Evolutionary conservation across 2,888 invertebrate genomes (phyloP).

Genomic region (Agrotis segetum): DNA sequence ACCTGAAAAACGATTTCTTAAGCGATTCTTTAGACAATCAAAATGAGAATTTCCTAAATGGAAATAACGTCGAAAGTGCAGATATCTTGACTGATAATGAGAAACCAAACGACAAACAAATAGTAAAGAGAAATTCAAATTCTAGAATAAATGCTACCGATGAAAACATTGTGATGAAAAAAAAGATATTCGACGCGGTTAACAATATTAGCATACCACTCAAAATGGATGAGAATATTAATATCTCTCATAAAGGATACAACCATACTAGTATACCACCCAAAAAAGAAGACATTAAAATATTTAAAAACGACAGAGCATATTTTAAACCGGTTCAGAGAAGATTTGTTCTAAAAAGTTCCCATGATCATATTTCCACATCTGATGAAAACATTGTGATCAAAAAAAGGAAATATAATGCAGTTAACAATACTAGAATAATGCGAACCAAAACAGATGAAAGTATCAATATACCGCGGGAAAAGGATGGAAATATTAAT

Average conservation of each 20-base stretch:
- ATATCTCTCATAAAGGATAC: neutral
- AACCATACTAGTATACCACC: no score
- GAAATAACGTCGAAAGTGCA: slow-evolving; percentile 50
- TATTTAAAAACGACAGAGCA: no score
- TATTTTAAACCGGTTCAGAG: no score
- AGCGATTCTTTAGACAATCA: slow-evolving; percentile 63
- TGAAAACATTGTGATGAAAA: neutral
- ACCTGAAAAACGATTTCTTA: no score
- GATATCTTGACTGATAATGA: slow-evolving; percentile 56
- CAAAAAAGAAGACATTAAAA: no score
- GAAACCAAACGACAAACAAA: neutral
- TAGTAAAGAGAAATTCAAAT: neutral
- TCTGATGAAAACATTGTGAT: no score
- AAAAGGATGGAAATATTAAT: neutral
- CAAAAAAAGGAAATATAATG: no score
- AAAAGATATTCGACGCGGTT: neutral
- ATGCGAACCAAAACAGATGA: no score
- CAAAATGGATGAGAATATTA: neutral
- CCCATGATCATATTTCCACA: no score
- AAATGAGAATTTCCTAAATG: slow-evolving; percentile 67
- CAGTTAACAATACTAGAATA: no score
- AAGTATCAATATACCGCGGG: no score
- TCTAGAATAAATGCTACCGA: neutral
- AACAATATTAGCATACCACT: neutral
- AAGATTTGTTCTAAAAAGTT: no score